Percentiles rank a stretch among this genome's conserved stretches.
Conservation (phyloP, 2,113 vertebrate species). For the Pimephales promelas region DNA sequence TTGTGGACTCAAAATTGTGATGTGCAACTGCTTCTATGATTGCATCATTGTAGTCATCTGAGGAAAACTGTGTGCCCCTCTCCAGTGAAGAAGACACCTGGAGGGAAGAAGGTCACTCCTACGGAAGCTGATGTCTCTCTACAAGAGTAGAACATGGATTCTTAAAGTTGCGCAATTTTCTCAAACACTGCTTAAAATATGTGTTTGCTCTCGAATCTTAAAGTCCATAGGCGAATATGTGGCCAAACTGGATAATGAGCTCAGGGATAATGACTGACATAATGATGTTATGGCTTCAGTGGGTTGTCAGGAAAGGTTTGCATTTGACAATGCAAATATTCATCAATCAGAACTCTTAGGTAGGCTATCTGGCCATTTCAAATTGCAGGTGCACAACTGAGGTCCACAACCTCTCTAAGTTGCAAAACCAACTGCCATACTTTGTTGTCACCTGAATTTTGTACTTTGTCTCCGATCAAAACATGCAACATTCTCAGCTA, state of each 20-base stretch:
- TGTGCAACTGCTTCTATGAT: neutral
- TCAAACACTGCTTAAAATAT: conserved; percentile 58
- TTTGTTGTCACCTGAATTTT: no score
- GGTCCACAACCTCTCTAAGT: neutral
- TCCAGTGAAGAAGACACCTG: neutral
- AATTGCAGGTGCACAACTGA: conserved; percentile 34
- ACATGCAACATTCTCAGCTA: no score
- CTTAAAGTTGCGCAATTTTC: neutral
- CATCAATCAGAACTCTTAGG: conserved; percentile 47
- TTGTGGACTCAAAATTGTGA: conserved; percentile 43
- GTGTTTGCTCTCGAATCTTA: conserved; percentile 56
- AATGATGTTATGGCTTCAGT: conserved; percentile 51
- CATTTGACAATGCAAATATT: conserved; percentile 40
- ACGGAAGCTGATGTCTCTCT: neutral
- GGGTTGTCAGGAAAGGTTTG: conserved; percentile 32
- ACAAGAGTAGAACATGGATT: neutral
- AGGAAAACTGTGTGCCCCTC: neutral
- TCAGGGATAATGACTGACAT: conserved; percentile 51
- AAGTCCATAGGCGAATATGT: conserved; percentile 53
- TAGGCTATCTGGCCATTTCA: conserved; percentile 39
- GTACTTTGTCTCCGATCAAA: no score
- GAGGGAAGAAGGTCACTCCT: neutral
- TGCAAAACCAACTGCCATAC: no score
- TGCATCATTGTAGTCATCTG: neutral
- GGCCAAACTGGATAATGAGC: conserved; percentile 23